Evolutionary conservation across 1,140 invertebrate genomes (phyloP).

Genomic region (Euwallacea fornicatus): DNA sequence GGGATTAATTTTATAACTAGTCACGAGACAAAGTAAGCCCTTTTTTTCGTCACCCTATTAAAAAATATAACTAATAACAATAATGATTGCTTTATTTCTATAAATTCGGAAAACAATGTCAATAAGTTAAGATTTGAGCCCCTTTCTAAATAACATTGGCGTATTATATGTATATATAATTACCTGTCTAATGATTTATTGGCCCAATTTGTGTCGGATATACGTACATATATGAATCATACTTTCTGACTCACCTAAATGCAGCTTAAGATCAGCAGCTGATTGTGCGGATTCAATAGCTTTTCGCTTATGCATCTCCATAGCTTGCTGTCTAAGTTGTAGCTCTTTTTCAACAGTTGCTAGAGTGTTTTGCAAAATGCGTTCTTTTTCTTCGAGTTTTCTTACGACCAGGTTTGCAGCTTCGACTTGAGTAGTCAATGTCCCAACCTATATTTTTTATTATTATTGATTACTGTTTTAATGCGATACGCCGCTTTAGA

Average conservation of each 20-base stretch:
- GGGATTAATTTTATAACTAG: too few species aligned
- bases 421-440: conserved; percentile 67
- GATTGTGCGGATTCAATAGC: conserved; percentile 95
- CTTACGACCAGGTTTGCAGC: conserved; percentile 93
- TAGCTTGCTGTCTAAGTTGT: conserved; percentile 84
- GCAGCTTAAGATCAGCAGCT: conserved; percentile 94
- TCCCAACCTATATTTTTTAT: conserved; percentile 27
- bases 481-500: too few species aligned
- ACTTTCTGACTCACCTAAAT: conserved; percentile 71
- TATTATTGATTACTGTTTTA: too few species aligned
- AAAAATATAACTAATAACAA: too few species aligned
- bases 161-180: too few species aligned
- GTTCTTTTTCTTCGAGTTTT: conserved; percentile 96
- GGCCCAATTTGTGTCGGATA: not conserved
- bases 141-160: too few species aligned
- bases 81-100: too few species aligned
- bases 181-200: too few species aligned
- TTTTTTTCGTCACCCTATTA: too few species aligned
- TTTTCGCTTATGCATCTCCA: conserved; percentile 98
- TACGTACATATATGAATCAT: not conserved
- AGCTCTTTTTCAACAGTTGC: conserved; percentile 94
- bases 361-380: conserved; percentile 88
- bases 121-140: too few species aligned
- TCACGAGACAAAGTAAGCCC: too few species aligned
- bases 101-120: too few species aligned